Evolutionary conservation across 2,888 invertebrate species (phyloP), one percentile per base, ranked within the genome.

Genomic region (Mellilla xanthometata): DNA sequence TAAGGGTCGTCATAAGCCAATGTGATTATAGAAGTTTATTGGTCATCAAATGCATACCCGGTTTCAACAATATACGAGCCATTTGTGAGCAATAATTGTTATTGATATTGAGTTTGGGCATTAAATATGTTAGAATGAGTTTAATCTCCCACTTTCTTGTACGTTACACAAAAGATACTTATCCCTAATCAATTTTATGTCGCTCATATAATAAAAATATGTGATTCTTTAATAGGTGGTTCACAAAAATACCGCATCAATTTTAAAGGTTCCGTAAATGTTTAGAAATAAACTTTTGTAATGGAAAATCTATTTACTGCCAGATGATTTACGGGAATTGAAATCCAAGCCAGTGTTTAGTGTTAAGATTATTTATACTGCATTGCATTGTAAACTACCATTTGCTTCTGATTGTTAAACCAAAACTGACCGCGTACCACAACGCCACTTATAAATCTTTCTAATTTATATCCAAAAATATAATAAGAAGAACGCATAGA

Each of bases 391-490:
- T 54, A 55, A 57, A 62, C 68, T 64, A 60, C 65, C 64, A 68
- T 65, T 69, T 60, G 52, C 56, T 56, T 50, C 39, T 46, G 47
- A 63, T 54, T 60, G 55, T 60, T 47, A 47, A 32, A 58, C 54
- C 52, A 56, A 56, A 63, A 56, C 44, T 38, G 45, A 42, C 51
- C 49, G 49, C 49, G 54, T 49, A 52, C 51, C 51, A 46, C 49
- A 44, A 39, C 45, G 43, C 28, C 28, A 29, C 51, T 31, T 43
- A 85, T 87, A 87, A 87, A 88, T 88, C 86, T 81, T 60, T 69
- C 65, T 83, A 87, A 88, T 87, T 87, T 87, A 88, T 88, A 81
- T 74, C 82, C 78, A 60, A 81, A 83, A 79, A 81, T 81, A 86
- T 87, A 86, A 86, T 86, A 87, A 79, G 82, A 78, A 80, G 81